Conservation (phyloP, 2,113 vertebrate species). For the Eretmodus cyanostictus region DNA sequence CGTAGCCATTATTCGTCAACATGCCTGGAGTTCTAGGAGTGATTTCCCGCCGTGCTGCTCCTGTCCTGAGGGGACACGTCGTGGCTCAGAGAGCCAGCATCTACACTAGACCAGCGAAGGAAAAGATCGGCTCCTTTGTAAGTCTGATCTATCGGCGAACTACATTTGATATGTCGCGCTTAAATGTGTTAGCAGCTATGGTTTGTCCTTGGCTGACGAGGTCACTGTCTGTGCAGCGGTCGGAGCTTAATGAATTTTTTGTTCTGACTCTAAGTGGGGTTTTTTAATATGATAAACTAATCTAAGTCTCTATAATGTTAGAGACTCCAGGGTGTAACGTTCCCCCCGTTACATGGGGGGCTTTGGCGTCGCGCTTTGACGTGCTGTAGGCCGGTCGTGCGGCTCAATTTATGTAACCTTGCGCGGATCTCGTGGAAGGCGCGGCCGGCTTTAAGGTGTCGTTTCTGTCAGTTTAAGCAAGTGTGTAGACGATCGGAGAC, state of each 20-base stretch:
- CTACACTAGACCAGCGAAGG: constrained; percentile 7
- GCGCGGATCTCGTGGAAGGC: not conserved
- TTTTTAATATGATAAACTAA: accelerated
- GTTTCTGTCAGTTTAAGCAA: not conserved
- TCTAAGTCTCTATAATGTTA: not conserved
- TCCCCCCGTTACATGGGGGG: accelerated
- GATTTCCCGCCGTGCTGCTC: not conserved
- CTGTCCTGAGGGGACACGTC: constrained; percentile 1
- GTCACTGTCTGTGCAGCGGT: constrained; percentile 11
- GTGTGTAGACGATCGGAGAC: not conserved
- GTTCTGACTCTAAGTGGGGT: accelerated
- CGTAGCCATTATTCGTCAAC: not conserved
- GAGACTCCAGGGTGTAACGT: not conserved
- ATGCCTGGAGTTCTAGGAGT: constrained; percentile 40
- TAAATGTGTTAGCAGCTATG: not conserved
- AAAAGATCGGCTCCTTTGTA: not conserved
- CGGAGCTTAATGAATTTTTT: not conserved
- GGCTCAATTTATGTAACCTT: not conserved
- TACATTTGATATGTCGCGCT: not conserved
- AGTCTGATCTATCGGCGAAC: not conserved
- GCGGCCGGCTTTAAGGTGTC: not conserved
- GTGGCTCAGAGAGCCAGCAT: constrained; percentile 17
- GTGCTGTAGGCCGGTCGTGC: not conserved
- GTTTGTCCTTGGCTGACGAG: constrained; percentile 38
- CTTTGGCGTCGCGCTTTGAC: not conserved